Conservation (phyloP, 2,797 vertebrate genomes). For the Gadopsis marmoratus region DNA sequence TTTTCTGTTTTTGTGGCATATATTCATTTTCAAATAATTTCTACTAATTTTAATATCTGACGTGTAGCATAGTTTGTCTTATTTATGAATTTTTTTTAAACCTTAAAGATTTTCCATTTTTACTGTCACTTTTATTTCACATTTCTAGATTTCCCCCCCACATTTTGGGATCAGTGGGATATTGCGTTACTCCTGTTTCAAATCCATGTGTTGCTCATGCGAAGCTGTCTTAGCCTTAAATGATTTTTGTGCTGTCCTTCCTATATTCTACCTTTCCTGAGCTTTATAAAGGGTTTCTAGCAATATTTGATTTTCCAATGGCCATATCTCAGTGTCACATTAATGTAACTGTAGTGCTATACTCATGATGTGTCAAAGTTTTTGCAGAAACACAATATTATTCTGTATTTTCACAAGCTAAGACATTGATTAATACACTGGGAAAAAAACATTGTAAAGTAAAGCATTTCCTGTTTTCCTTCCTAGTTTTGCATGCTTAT, state of each 20-base stretch:
- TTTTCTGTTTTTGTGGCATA: background rate
- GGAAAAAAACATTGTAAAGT: slow-evolving; percentile 4
- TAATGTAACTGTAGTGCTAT: background rate
- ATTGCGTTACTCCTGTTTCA: background rate
- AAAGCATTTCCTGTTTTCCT: slow-evolving; percentile 31
- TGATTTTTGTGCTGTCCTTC: background rate
- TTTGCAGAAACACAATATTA: background rate
- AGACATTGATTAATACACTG: slow-evolving; percentile 2
- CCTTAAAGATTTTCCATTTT: background rate
- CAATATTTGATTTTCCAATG: slow-evolving; percentile 5
- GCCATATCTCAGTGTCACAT: background rate
- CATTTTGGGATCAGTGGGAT: background rate
- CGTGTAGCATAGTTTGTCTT: background rate
- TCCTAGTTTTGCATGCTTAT: slow-evolving; percentile 81
- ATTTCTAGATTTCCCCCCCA: background rate
- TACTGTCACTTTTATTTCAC: background rate
- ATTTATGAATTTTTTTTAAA: background rate
- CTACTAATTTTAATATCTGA: background rate
- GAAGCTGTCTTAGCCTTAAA: background rate
- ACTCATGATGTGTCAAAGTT: background rate
- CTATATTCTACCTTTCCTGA: slow-evolving; percentile 1
- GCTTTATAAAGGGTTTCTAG: background rate
- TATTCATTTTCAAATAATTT: background rate
- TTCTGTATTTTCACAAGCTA: background rate
- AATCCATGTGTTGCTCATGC: background rate